phyloP scores from a whole-genome alignment of 2,113 vertebrate genomes.

The Pipa parva region DNA sequence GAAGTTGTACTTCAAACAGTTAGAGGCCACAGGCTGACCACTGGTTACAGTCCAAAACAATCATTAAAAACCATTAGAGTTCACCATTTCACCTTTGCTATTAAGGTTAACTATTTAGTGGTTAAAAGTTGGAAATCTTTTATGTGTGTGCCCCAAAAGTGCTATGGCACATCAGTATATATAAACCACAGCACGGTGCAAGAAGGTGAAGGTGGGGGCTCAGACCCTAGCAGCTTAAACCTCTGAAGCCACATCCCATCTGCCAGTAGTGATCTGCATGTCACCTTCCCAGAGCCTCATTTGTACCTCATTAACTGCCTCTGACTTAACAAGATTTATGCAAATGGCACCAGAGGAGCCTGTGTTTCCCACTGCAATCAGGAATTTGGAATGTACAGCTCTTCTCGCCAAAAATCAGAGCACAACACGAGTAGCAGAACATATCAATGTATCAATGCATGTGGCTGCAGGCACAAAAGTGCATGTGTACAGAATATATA shows the following conservation, averaged over 20 bases:
- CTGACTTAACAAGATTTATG: conserved; percentile 87
- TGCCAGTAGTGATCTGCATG: conserved; percentile 80
- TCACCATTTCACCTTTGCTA: background rate
- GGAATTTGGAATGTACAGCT: conserved; percentile 77
- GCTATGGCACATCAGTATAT: background rate
- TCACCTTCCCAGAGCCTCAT: conserved; percentile 83
- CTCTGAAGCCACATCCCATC: conserved; percentile 81
- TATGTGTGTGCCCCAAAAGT: background rate
- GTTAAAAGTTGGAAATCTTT: background rate
- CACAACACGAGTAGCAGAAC: background rate
- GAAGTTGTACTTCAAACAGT: no score
- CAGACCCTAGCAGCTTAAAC: conserved; percentile 62
- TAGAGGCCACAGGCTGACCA: no score
- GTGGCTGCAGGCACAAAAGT: no score
- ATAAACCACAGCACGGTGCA: background rate
- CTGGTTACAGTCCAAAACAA: no score
- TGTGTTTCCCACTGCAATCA: conserved; percentile 77
- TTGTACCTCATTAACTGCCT: conserved; percentile 88
- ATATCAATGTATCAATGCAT: conserved; percentile 12
- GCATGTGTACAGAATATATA: no score
- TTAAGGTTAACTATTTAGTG: background rate
- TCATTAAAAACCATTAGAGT: background rate
- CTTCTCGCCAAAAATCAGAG: conserved; percentile 40
- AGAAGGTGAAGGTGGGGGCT: background rate
- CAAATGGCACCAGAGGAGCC: conserved; percentile 78